Conservation (phyloP, 2,113 vertebrate species). For the Progne subis region DNA sequence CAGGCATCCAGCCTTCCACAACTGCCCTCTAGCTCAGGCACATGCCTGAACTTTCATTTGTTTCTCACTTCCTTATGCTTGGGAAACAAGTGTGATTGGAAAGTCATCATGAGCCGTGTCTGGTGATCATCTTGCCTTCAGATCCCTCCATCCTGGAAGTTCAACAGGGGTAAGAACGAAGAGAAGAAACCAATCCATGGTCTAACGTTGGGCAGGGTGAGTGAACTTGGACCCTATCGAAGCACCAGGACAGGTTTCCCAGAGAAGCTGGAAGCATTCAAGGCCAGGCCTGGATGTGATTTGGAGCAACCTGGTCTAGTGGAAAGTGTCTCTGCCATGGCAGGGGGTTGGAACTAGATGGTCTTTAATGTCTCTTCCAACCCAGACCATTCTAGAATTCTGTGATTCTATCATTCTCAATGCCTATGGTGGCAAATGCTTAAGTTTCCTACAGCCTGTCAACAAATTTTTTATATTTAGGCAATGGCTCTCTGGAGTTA, state of each 20-base stretch:
- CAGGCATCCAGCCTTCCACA: not conserved
- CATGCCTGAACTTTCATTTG: not conserved
- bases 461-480: not conserved
- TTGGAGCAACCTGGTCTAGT: not conserved
- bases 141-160: not conserved
- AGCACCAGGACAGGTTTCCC: not conserved
- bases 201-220: not conserved
- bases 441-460: not conserved
- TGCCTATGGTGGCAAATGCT: not conserved
- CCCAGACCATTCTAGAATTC: not conserved
- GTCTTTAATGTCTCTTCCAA: not conserved
- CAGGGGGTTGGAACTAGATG: not conserved
- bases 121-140: not conserved
- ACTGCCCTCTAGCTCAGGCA: not conserved
- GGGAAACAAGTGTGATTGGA: not conserved
- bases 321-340: not conserved
- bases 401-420: not conserved
- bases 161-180: not conserved
- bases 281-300: not conserved
- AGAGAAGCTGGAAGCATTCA: not conserved
- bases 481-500: not conserved
- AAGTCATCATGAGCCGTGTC: not conserved
- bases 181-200: not conserved
- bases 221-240: accelerated
- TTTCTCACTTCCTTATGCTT: not conserved